Conservation (phyloP, 2,888 invertebrate species). For the Zaprionus lineosus region DNA sequence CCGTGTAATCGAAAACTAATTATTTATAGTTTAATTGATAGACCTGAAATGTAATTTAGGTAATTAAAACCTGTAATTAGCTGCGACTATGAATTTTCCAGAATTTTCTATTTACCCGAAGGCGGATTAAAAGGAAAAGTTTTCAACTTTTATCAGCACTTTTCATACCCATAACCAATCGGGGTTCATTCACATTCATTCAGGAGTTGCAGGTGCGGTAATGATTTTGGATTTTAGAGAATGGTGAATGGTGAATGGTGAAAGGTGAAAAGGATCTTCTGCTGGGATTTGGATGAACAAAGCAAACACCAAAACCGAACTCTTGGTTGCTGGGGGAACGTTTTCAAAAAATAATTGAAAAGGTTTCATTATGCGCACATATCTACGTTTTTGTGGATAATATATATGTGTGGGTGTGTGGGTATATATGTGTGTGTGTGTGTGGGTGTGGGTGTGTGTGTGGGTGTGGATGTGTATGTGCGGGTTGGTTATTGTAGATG, state of each 20-base stretch:
- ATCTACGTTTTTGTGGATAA: conserved; percentile 11
- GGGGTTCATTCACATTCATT: too few relatives aligned
- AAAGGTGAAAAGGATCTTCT: conserved; percentile 1
- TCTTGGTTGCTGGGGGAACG: conserved; percentile 25
- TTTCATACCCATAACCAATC: too few relatives aligned
- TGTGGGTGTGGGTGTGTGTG: conserved; percentile 13
- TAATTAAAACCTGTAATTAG: neutral
- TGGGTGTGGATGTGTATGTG: neutral
- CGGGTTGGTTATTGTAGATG: too few relatives aligned
- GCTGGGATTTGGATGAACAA: conserved; percentile 4
- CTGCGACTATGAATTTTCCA: too few relatives aligned
- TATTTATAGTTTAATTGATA: conserved; percentile 25
- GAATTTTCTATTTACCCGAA: too few relatives aligned
- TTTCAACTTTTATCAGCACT: too few relatives aligned
- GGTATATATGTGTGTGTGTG: conserved; percentile 1
- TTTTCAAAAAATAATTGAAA: conserved; percentile 67
- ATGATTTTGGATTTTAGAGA: too few relatives aligned
- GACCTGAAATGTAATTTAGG: neutral
- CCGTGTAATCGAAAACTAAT: conserved; percentile 1
- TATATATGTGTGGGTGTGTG: conserved; percentile 1
- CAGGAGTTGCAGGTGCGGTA: too few relatives aligned
- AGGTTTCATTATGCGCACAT: conserved; percentile 60
- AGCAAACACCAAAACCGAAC: conserved; percentile 34
- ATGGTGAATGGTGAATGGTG: conserved; percentile 14
- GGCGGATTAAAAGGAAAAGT: too few relatives aligned